Evolutionary conservation across 2,113 vertebrate genomes (phyloP), one percentile per base, ranked within the genome.

Genomic region (Polypterus senegalus): DNA sequence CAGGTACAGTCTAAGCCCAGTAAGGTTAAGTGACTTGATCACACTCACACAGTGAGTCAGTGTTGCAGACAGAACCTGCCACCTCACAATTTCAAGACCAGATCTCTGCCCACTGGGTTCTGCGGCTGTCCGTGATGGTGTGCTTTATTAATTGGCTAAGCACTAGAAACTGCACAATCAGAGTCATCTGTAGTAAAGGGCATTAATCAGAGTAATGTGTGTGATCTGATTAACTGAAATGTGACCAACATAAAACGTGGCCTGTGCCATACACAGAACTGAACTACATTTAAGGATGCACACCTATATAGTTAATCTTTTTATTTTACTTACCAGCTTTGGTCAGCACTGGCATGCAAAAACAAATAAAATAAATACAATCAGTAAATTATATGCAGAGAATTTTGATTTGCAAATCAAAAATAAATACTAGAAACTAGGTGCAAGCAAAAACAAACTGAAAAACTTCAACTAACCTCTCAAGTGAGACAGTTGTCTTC

Each of bases 261-360:
- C 2, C 27, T 27, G 27, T 27, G 27, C 27, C 27, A 27, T 27
- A 27, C 27, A 27, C 27, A 27, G 27, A 27, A 27, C 27, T 27
- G 27, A 27, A 27, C 27, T 27, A 27, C 27, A 27, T 27, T 27
- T 27, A 27, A 27, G 27, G 27, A 27, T 27, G 27, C 27, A 27
- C 27, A 27, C 27, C 27, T 27, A 27, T 27, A 27, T 27, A 27
- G 27, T 27, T 27, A 27, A 27, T 27, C 43, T 57, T 56, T 54
- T 43, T 59, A 57, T 59, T 60, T 11, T 57, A 81, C 81, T 86
- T 67, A 84, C 80, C 81, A 56, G 47, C 66, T 68, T 71, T 66
- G 64, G 63, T 71, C 67, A 76, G 65, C 63, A 71, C 77, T 84
- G 76, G 64, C 68, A 66, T 63, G 76, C 69, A 73, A 57, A 63